phyloP scores from a whole-genome alignment of 2,888 invertebrate species.

The Heliconius ethilla region DNA sequence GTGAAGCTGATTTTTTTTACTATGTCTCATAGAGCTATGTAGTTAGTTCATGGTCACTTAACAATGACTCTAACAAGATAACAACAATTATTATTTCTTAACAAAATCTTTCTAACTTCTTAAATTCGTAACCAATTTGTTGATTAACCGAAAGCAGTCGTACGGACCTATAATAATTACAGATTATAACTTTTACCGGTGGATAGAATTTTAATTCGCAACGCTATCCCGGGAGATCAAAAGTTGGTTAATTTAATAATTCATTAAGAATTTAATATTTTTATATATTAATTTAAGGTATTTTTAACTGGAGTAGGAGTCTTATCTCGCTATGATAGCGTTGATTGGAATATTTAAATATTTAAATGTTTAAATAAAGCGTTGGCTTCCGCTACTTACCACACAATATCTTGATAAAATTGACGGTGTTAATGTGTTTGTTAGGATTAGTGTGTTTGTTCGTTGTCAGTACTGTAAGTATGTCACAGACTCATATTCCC shows the following conservation, averaged over 20 bases:
- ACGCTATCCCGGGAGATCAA: slow-evolving; percentile 11
- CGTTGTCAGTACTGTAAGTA: too few relatives aligned
- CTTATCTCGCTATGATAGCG: too few relatives aligned
- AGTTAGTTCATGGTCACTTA: not conserved
- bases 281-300: too few relatives aligned
- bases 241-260: not conserved
- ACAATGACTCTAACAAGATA: not conserved
- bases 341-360: too few relatives aligned
- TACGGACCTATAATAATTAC: slow-evolving; percentile 25
- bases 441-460: too few relatives aligned
- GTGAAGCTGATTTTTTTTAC: too few relatives aligned
- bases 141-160: slow-evolving; percentile 30
- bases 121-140: slow-evolving; percentile 16
- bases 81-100: too few relatives aligned
- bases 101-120: not conserved
- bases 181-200: slow-evolving; percentile 40
- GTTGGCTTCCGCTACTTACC: not conserved
- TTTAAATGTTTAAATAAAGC: not conserved
- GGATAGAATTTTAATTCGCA: slow-evolving; percentile 11
- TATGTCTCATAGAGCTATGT: too few relatives aligned
- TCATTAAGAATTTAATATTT: not conserved
- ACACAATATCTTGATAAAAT: not conserved
- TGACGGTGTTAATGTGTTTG: too few relatives aligned
- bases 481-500: too few relatives aligned
- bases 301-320: too few relatives aligned